Percentiles rank a stretch among this genome's conserved stretches.
These are phyloP conservation scores for Drosophila neocordata DNA, from an alignment of 1,140 invertebrate genomes.

Conservation along the genomic window DNA sequence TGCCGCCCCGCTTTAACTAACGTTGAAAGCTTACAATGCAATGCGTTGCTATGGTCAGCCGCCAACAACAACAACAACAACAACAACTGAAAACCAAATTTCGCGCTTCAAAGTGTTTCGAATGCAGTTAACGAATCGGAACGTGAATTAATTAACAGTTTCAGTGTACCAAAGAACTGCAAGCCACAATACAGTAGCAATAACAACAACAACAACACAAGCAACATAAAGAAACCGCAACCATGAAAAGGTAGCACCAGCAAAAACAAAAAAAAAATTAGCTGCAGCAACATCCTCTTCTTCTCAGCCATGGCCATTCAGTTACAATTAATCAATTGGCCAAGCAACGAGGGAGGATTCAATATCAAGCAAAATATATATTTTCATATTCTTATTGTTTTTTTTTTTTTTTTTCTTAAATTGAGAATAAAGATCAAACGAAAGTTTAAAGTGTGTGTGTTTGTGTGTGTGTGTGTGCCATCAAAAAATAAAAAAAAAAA, in stretches of 20 bases:
- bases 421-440: too few species aligned
- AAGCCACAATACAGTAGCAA: slow-evolving; percentile 32
- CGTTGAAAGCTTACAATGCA: slow-evolving; percentile 37
- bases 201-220: slow-evolving; percentile 30
- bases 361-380: slow-evolving; percentile 21
- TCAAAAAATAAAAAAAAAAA: too few species aligned
- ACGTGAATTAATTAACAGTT: slow-evolving; percentile 80
- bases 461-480: too few species aligned
- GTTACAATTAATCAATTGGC: slow-evolving; percentile 70
- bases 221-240: slow-evolving; percentile 47
- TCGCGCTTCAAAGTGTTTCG: slow-evolving; percentile 76
- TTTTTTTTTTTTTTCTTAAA: slow-evolving; percentile 12
- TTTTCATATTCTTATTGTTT: slow-evolving; percentile 25
- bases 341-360: slow-evolving; percentile 51
- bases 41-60: slow-evolving; percentile 42
- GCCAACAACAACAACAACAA: slow-evolving; percentile 17
- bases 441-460: too few species aligned
- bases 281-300: slow-evolving; percentile 22
- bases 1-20: slow-evolving; percentile 15
- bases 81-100: slow-evolving; percentile 51
- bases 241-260: slow-evolving; percentile 71
- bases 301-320: slow-evolving; percentile 42
- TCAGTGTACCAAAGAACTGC: slow-evolving; percentile 76
- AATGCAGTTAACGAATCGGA: slow-evolving; percentile 79
- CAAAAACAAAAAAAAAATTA: too few species aligned